phyloP scores from a whole-genome alignment of 2,797 vertebrate species.

The Aviceda leuphotes region DNA sequence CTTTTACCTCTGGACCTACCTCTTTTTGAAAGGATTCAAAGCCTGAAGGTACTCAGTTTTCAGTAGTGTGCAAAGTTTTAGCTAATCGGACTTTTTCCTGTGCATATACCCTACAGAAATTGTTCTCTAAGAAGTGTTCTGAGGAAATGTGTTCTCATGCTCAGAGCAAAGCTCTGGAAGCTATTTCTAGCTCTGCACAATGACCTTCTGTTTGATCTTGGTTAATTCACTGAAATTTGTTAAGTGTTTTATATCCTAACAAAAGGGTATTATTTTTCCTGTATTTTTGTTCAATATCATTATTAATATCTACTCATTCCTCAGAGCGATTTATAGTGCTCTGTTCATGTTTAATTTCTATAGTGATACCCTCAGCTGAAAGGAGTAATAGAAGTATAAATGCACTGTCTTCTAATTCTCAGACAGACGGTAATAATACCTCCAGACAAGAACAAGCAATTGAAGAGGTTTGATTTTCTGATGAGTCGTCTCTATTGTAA shows the following conservation, averaged over 20 bases:
- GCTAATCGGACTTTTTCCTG: neutral
- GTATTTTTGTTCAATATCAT: constrained; percentile 8
- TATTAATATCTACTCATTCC: constrained; percentile 40
- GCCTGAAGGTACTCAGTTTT: constrained; percentile 23
- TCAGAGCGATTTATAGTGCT: constrained; percentile 5
- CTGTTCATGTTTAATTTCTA: neutral
- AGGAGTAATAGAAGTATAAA: constrained; percentile 3
- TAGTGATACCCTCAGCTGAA: neutral
- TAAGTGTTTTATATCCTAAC: constrained; percentile 12
- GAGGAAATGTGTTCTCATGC: neutral
- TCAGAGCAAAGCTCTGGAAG: constrained; percentile 33
- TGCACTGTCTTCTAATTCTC: neutral
- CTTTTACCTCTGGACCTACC: neutral
- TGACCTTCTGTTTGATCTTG: constrained; percentile 45
- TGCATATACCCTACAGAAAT: constrained; percentile 15
- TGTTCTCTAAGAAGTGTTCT: neutral
- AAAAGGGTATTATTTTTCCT: constrained; percentile 25
- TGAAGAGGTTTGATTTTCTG: constrained; percentile 1
- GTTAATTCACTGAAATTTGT: constrained; percentile 16
- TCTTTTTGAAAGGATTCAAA: neutral
- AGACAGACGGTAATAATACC: neutral
- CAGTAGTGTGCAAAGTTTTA: neutral
- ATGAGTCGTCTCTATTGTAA: neutral
- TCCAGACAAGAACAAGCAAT: neutral
- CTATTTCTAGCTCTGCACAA: constrained; percentile 10